A percentile compares a stretch with the other conserved stretches of the same genome.
These are phyloP conservation scores for Amiota mariae DNA, from an alignment of 2,888 invertebrate genomes.

Conservation along the genomic window DNA sequence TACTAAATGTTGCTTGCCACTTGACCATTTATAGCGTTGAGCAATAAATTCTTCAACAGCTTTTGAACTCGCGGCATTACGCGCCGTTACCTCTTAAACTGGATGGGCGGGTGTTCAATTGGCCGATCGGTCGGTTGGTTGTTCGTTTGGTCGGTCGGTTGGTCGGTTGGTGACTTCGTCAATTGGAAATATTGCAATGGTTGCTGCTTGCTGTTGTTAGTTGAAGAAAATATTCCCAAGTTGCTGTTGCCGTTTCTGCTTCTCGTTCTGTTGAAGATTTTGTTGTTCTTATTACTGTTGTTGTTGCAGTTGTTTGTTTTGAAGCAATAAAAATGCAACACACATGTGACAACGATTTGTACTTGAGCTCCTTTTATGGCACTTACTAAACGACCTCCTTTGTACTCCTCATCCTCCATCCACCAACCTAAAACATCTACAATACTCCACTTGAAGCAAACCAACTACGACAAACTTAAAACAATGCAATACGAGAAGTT, in stretches of 20 bases:
- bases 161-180: too few relatives aligned
- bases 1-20: slow-evolving; percentile 27
- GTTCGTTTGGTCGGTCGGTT: too few relatives aligned
- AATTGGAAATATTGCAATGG: too few relatives aligned
- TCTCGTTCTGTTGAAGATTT: background rate
- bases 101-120: too few relatives aligned
- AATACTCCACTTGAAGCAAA: too few relatives aligned
- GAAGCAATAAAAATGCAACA: slow-evolving; percentile 72
- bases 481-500: slow-evolving; percentile 46
- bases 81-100: too few relatives aligned
- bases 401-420: too few relatives aligned
- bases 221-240: slow-evolving; percentile 16
- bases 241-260: slow-evolving; percentile 6
- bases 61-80: slow-evolving; percentile 37
- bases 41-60: slow-evolving; percentile 59
- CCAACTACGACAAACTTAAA: slow-evolving; percentile 35
- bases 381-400: slow-evolving; percentile 16
- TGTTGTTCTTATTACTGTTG: slow-evolving; percentile 39
- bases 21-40: slow-evolving; percentile 58
- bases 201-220: too few relatives aligned
- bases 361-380: slow-evolving; percentile 72
- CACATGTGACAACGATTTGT: slow-evolving; percentile 74
- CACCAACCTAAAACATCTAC: too few relatives aligned
- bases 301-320: slow-evolving; percentile 45
- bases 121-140: too few relatives aligned